Conservation (phyloP, 2,797 vertebrate species). For the Centroberyx gerrardi region DNA sequence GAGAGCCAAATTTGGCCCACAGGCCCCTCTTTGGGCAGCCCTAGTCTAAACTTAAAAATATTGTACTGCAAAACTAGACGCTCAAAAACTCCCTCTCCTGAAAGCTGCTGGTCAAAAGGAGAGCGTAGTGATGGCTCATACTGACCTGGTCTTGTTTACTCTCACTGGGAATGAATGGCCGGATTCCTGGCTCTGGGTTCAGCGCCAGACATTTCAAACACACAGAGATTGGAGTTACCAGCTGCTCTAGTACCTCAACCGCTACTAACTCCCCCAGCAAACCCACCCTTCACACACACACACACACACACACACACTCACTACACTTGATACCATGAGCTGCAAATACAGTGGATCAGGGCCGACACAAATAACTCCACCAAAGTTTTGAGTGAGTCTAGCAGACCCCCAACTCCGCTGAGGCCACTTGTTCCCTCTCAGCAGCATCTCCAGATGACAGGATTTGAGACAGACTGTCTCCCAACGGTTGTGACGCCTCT, state of each 20-base stretch:
- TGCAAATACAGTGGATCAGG: slow-evolving; percentile 76
- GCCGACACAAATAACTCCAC: slow-evolving; percentile 76
- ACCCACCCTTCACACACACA: slow-evolving; percentile 58
- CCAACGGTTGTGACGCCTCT: slow-evolving; percentile 45
- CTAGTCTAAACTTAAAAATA: slow-evolving; percentile 55
- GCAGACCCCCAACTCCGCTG: slow-evolving; percentile 51
- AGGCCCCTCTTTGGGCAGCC: slow-evolving; percentile 37
- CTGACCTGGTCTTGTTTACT: slow-evolving; percentile 63
- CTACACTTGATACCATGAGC: slow-evolving; percentile 76
- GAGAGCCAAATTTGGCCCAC: slow-evolving; percentile 51
- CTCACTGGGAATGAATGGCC: slow-evolving; percentile 56
- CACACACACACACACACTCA: slow-evolving; percentile 51
- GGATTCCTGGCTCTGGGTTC: slow-evolving; percentile 51
- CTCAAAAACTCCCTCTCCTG: slow-evolving; percentile 42
- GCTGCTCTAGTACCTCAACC: slow-evolving; percentile 79
- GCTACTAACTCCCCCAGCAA: slow-evolving; percentile 61
- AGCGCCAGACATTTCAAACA: slow-evolving; percentile 72
- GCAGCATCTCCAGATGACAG: slow-evolving; percentile 67
- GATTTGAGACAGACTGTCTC: slow-evolving; percentile 63
- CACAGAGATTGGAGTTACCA: slow-evolving; percentile 71
- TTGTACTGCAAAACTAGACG: slow-evolving; percentile 42
- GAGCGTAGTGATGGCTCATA: slow-evolving; percentile 57
- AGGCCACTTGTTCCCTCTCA: slow-evolving; percentile 65
- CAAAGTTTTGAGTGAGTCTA: slow-evolving; percentile 70
- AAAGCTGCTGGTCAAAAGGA: slow-evolving; percentile 28